Evolutionary conservation across 2,113 vertebrate genomes (phyloP), one percentile per base, ranked within the genome.

Genomic region (Corydoras maculifer): DNA sequence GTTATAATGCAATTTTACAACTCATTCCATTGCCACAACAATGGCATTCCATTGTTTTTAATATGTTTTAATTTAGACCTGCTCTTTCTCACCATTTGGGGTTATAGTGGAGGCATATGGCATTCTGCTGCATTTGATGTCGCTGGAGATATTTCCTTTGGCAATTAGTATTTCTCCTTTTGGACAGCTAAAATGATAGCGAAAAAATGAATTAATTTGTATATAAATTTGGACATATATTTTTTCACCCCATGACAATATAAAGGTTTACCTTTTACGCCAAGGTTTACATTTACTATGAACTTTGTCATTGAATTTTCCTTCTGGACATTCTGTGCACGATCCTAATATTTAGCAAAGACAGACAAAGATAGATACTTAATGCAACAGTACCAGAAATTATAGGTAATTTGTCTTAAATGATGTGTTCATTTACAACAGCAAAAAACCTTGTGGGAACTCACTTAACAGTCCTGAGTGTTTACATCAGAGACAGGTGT

Each of bases 231-330:
- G 4, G 1, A 7, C 15, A 57, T n/a, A 3, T 4, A 4, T 57
- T n/a, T n/a, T 57, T 3, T n/a, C 3, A 57, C 13, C 3, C 6
- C 9, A 2, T 57, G 53, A 4, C 54, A 13, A 50, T 58, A 29
- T 3, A 35, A 6, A 51, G 5, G 55, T 73, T 79, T 51, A 91
- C 87, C 71, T 83, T 53, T 29, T 76, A 9, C 48, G 84, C 84
- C 83, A 83, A 7, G 84, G 76, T 81, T 79, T 86, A 61, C 90
- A 91, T 65, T 8, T 74, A 55, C 81, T 75, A 43, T 89, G 80
- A 5, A n/a, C 74, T 71, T 84, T 25, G 64, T 89, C 75, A 8
- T 85, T 90, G 79, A 85, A 91, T n/a, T 76, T 87, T 78, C 85
- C 86, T 0, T 76, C 0, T 12, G 84, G 83, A 72, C 90, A 91